Percentiles rank a stretch among this genome's conserved stretches.
Conservation (phyloP, 2,888 invertebrate genomes). For the Harmothoe impar region DNA sequence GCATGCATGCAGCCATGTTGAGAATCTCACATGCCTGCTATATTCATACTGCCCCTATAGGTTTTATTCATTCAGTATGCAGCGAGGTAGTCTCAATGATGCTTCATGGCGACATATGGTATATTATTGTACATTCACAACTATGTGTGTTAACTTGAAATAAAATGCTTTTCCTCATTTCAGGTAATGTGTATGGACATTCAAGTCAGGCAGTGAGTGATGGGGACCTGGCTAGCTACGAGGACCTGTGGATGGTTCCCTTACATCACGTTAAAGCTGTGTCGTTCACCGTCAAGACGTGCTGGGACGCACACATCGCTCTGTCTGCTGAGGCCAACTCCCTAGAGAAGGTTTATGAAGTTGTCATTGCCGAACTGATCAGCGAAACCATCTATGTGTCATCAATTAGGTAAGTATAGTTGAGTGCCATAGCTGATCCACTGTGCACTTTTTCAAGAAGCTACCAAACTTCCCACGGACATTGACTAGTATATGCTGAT, state of each 20-base stretch:
- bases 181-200: conserved; percentile 44
- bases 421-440: no score
- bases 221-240: background rate
- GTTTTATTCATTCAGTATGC: no score
- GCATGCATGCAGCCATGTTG: no score
- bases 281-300: background rate
- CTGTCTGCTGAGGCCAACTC: conserved; percentile 22
- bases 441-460: no score
- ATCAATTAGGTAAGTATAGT: background rate
- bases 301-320: background rate
- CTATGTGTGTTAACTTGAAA: no score
- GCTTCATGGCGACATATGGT: no score
- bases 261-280: background rate
- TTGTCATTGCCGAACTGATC: background rate
- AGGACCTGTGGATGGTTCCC: conserved; percentile 44
- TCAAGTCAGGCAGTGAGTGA: background rate
- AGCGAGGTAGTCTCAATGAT: no score
- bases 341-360: background rate
- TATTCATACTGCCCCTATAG: no score
- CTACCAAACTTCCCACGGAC: no score
- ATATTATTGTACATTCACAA: no score
- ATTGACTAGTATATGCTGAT: no score
- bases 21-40: no score
- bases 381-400: background rate
- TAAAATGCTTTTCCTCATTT: background rate